phyloP scores from a whole-genome alignment of 2,797 vertebrate species.

The Bovichtus variegatus region DNA sequence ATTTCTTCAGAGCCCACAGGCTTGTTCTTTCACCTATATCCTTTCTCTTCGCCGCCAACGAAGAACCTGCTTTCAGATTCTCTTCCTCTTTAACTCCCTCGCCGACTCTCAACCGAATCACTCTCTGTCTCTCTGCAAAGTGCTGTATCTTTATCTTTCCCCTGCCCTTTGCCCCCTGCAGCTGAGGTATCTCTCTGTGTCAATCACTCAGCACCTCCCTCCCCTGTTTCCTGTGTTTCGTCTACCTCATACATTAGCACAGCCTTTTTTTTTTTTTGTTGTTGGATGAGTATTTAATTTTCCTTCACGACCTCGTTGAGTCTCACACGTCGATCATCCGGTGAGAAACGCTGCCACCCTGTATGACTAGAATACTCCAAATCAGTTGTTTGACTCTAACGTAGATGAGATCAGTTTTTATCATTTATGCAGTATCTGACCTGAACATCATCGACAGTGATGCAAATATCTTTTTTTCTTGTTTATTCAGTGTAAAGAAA shows the following conservation, averaged over 20 bases:
- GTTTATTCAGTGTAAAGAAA: neutral
- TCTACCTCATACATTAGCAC: neutral
- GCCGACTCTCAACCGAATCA: conserved; percentile 38
- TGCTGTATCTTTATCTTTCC: conserved; percentile 51
- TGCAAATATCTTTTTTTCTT: neutral
- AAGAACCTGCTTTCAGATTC: conserved; percentile 44
- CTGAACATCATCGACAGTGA: neutral
- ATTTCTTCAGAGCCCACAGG: conserved; percentile 78
- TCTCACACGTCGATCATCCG: neutral
- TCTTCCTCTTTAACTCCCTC: conserved; percentile 41
- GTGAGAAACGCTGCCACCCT: neutral
- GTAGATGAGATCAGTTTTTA: neutral
- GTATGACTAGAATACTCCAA: neutral
- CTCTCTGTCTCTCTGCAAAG: conserved; percentile 46
- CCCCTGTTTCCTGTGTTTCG: neutral
- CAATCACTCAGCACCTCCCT: conserved; percentile 26
- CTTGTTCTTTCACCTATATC: conserved; percentile 60
- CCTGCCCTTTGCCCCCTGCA: conserved; percentile 47
- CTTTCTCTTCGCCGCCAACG: conserved; percentile 32
- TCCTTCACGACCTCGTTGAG: neutral
- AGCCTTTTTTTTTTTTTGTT: neutral
- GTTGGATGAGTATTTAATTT: neutral
- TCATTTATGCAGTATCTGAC: neutral
- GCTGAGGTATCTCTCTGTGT: conserved; percentile 31
- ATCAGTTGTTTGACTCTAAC: neutral